Percentiles rank a stretch among this genome's conserved stretches.
phyloP scores from a whole-genome alignment of 1,140 invertebrate genomes.

The Lerema accius region DNA sequence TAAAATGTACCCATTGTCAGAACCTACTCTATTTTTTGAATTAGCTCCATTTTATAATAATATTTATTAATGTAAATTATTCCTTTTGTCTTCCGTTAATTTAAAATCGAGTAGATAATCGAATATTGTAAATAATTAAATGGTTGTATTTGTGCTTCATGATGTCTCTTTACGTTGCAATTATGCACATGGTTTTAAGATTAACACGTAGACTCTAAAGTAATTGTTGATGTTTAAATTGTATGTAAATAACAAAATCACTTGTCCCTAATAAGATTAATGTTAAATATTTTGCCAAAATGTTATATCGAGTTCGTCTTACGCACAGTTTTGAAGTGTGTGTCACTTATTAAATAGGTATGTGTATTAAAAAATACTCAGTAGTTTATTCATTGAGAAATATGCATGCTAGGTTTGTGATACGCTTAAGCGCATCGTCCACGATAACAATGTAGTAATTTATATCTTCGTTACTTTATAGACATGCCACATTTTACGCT shows the following conservation, averaged over 20 bases:
- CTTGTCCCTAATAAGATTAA: slow-evolving; percentile 18
- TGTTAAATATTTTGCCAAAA: slow-evolving; percentile 32
- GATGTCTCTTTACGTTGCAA: slow-evolving; percentile 12
- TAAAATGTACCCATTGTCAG: no score
- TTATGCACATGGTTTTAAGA: slow-evolving; percentile 11
- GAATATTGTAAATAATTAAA: slow-evolving; percentile 3
- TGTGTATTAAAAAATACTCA: slow-evolving; percentile 10
- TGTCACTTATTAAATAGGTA: slow-evolving; percentile 13
- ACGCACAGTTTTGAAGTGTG: slow-evolving; percentile 4
- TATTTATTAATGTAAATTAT: background rate
- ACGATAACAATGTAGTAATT: background rate
- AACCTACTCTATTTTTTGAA: no score
- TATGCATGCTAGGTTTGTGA: slow-evolving; percentile 34
- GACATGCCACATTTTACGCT: no score
- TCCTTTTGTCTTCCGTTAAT: slow-evolving; percentile 15
- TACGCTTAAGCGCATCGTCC: slow-evolving; percentile 10
- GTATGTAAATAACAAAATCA: slow-evolving; percentile 39
- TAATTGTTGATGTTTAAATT: slow-evolving; percentile 44
- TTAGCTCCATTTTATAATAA: background rate
- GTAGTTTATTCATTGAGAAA: slow-evolving; percentile 20
- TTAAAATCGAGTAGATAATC: background rate
- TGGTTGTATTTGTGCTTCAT: slow-evolving; percentile 9
- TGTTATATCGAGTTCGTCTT: slow-evolving; percentile 16
- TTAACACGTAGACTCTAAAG: slow-evolving; percentile 27
- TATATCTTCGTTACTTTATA: no score